phyloP scores from a whole-genome alignment of 2,888 invertebrate genomes.

The Andricus curvator region DNA sequence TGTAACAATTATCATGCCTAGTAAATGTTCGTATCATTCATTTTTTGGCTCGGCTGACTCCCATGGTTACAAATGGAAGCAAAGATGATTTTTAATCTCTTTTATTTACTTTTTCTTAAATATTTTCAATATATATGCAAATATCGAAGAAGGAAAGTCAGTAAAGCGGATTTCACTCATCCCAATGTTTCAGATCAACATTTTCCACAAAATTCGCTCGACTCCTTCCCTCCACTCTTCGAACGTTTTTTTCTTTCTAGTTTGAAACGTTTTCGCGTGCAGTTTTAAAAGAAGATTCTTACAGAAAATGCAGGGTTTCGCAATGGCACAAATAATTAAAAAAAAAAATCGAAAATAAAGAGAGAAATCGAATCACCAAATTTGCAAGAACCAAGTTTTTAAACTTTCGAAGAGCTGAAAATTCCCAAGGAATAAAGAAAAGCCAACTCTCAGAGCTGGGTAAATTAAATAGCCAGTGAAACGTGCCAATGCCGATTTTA shows the following conservation, averaged over 20 bases:
- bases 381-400: not conserved
- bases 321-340: not conserved
- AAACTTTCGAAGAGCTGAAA: not conserved
- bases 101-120: conserved; percentile 9
- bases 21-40: conserved; percentile 20
- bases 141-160: not conserved
- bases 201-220: not conserved
- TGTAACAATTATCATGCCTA: not conserved
- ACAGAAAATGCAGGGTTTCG: not conserved
- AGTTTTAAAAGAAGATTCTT: not conserved
- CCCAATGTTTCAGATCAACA: not conserved
- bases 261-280: conserved; percentile 2
- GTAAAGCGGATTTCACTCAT: not conserved
- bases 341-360: not conserved
- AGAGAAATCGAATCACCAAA: not conserved
- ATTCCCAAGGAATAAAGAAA: not conserved
- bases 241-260: not conserved
- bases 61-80: conserved; percentile 35
- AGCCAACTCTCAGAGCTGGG: not conserved
- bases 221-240: conserved; percentile 3
- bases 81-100: conserved; percentile 19
- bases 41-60: conserved; percentile 30
- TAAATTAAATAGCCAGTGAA: conserved; percentile 11
- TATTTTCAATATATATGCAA: conserved; percentile 24
- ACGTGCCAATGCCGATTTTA: not conserved